Evolutionary conservation across 2,888 invertebrate species (phyloP).

Genomic region (Perdita meconis): DNA sequence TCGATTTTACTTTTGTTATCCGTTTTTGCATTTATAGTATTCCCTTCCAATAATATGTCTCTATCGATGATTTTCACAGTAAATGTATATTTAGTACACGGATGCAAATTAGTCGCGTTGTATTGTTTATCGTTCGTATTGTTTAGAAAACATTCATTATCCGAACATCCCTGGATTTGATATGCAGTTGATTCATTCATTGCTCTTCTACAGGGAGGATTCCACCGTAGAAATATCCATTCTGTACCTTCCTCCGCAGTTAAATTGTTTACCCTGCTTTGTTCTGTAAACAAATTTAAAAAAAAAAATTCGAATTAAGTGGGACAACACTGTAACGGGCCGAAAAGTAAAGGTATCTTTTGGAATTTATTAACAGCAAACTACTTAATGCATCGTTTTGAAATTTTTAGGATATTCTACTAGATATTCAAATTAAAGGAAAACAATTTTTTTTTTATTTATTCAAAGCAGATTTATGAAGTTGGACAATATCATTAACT

Average conservation of each 20-base stretch:
- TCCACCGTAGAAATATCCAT: slow-evolving; percentile 66
- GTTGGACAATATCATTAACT: too few relatives aligned
- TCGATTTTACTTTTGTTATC: slow-evolving; percentile 50
- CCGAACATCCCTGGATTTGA: slow-evolving; percentile 39
- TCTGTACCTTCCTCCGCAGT: slow-evolving; percentile 26
- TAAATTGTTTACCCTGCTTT: slow-evolving; percentile 46
- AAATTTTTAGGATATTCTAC: too few relatives aligned
- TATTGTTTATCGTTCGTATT: slow-evolving; percentile 13
- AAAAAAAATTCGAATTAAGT: too few relatives aligned
- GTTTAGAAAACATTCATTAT: slow-evolving; percentile 11
- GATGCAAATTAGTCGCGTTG: slow-evolving; percentile 60
- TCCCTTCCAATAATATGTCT: slow-evolving; percentile 18
- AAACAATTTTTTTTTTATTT: too few relatives aligned
- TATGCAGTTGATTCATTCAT: slow-evolving; percentile 42
- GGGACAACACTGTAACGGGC: too few relatives aligned
- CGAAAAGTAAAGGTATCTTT: too few relatives aligned
- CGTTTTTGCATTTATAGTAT: slow-evolving; percentile 32
- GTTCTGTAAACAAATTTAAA: slow-evolving; percentile 9
- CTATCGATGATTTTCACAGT: slow-evolving; percentile 48
- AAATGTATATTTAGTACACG: slow-evolving; percentile 69
- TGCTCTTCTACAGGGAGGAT: slow-evolving; percentile 30
- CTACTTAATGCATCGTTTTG: too few relatives aligned
- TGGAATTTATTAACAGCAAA: too few relatives aligned
- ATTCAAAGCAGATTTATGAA: too few relatives aligned
- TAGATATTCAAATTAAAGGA: too few relatives aligned